Base-by-base conservation (phyloP, 2,113 vertebrate genomes). In the Aphelocoma coerulescens region DNA sequence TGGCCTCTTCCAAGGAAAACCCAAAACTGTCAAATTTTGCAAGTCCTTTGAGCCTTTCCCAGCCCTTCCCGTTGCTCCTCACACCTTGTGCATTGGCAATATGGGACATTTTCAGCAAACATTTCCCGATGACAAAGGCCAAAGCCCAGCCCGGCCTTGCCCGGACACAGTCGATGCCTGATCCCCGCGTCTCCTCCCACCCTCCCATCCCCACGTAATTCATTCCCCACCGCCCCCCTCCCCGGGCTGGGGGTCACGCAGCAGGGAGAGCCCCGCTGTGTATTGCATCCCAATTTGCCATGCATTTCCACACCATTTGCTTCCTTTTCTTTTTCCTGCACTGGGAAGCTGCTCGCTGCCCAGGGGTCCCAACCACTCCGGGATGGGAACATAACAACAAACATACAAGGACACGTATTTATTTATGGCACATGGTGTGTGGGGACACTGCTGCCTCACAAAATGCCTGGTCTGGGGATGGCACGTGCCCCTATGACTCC, bases 221-320 rank as follows among this genome's bases (percentile, higher is more conserved):
- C 92, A 95, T 96, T 96, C 58, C 46, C 74, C 88, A 28, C 39
- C 3, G 1, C 86, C 66, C 73, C 69, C 86, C 72, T 83, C 61
- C 62, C 55, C 6, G 9, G 77, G 78, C 66, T 66, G 86, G 75
- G 95, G 96, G 67, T 85, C 94, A 76, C 41, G 3, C 61, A 78
- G 93, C 78, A 33, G 54, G 77, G 75, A 83, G 91, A 91, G 88
- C 85, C 89, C 95, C 8, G 94, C 93, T 93, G 93, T 19, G 91
- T 59, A 75, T 93, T 81, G 95, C 96, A 87, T 89, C 96, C 96
- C 95, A 95, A 94, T 97, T 97, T 96, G 97, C 96, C 89, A 96
- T 85, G 95, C 94, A 76, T 97, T 97, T 97, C 96, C 97, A 96
- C 93, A 88, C 95, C 96, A 97, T 97, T 97, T 97, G 91, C 88